Percentiles rank a stretch among this genome's conserved stretches.
phyloP scores from a whole-genome alignment of 2,797 vertebrate genomes.

The Melanotaenia nigrans region DNA sequence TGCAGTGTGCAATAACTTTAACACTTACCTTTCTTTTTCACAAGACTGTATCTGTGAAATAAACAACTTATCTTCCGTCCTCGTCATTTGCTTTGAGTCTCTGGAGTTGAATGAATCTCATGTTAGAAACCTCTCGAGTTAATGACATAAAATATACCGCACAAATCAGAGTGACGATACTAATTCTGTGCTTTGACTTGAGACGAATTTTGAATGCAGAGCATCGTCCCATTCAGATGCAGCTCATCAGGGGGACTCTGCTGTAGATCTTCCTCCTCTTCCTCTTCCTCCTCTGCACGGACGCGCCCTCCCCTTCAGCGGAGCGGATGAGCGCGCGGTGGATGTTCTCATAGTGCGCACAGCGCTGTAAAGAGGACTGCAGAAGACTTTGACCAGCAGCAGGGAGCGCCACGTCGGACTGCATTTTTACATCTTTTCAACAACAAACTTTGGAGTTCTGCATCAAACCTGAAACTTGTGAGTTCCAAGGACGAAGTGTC shows the following conservation, averaged over 20 bases:
- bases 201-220: not conserved
- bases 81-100: too few species aligned
- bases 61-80: too few species aligned
- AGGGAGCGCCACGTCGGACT: constrained; percentile 20
- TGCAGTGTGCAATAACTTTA: too few species aligned
- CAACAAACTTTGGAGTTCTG: constrained; percentile 18
- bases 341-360: constrained; percentile 49
- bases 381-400: constrained; percentile 23
- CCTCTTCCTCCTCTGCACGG: constrained; percentile 10
- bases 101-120: not conserved
- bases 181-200: not conserved
- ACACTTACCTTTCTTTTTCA: too few species aligned
- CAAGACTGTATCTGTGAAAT: too few species aligned
- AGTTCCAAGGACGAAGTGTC: constrained; percentile 33
- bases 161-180: too few species aligned
- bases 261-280: constrained; percentile 18
- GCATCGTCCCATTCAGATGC: not conserved
- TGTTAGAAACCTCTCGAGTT: not conserved
- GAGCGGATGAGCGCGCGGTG: constrained; percentile 47
- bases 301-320: constrained; percentile 55
- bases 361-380: constrained; percentile 41
- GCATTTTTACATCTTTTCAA: not conserved
- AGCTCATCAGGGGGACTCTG: constrained; percentile 22
- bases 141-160: not conserved
- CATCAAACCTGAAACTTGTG: constrained; percentile 20